Percentiles rank a stretch among this genome's conserved stretches.
These are phyloP conservation scores for Carassius carassius DNA, from an alignment of 2,113 vertebrate genomes.

Conservation along the genomic window DNA sequence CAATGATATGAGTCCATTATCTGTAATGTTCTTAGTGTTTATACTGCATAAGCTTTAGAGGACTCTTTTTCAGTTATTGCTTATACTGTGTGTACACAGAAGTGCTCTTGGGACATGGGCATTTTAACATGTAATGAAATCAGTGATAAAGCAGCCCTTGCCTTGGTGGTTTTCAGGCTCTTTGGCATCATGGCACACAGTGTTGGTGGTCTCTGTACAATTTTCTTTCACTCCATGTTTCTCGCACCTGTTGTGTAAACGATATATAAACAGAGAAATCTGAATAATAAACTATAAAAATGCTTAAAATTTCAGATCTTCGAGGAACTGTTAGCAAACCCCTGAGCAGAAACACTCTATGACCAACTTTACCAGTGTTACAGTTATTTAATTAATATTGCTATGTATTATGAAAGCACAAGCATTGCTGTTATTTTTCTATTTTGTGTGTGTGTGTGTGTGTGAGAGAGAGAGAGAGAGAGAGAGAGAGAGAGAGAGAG, in stretches of 20 bases:
- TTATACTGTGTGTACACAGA: neutral
- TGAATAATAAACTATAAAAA: neutral
- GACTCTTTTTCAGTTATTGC: neutral
- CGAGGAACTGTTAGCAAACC: neutral
- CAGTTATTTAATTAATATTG: no score
- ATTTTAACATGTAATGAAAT: neutral
- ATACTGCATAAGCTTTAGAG: neutral
- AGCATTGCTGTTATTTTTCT: no score
- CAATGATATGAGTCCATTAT: neutral
- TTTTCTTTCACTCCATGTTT: neutral
- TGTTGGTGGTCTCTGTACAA: constrained; percentile 59
- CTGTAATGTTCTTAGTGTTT: neutral
- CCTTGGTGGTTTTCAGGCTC: neutral
- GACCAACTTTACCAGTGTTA: no score
- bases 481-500: no score
- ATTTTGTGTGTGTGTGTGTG: no score
- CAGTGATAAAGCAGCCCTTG: neutral
- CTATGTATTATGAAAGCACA: no score
- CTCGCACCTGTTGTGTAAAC: constrained; percentile 62
- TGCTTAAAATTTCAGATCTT: no score
- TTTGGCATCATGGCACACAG: constrained; percentile 58
- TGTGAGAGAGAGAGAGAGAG: no score
- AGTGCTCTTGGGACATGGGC: neutral
- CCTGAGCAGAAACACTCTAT: neutral
- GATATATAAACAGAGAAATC: neutral